Evolutionary conservation across 2,888 invertebrate species (phyloP).

Genomic region (Melieria picta): DNA sequence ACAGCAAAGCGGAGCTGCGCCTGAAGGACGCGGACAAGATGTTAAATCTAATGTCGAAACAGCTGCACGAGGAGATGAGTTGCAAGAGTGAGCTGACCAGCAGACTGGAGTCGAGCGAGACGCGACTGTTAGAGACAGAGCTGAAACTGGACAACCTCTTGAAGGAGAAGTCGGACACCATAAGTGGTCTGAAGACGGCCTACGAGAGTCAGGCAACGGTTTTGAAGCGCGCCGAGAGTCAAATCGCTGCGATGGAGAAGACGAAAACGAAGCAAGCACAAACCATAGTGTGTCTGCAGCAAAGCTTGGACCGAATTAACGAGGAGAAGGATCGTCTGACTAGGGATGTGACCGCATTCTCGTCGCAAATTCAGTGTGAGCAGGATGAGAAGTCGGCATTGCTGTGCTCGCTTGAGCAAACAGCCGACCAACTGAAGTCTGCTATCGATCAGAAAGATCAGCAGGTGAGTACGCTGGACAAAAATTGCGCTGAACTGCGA

Average conservation of each 20-base stretch:
- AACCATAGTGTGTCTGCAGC: slow-evolving; percentile 21
- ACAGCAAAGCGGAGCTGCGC: slow-evolving; percentile 32
- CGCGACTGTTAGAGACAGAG: slow-evolving; percentile 29
- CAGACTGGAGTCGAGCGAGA: slow-evolving; percentile 32
- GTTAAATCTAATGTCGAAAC: slow-evolving; percentile 32
- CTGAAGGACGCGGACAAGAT: slow-evolving; percentile 40
- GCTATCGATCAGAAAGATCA: slow-evolving; percentile 35
- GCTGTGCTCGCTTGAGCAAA: slow-evolving; percentile 42
- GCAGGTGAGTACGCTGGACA: slow-evolving; percentile 27
- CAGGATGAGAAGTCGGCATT: slow-evolving; percentile 42
- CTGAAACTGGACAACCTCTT: slow-evolving; percentile 36
- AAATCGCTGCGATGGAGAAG: slow-evolving; percentile 24
- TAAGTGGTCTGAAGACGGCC: slow-evolving; percentile 32
- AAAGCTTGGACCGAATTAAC: slow-evolving; percentile 22
- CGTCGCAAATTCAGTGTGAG: slow-evolving; percentile 35
- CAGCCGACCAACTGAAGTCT: slow-evolving; percentile 42
- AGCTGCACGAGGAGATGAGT: slow-evolving; percentile 32
- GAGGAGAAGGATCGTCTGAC: slow-evolving; percentile 36
- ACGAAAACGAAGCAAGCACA: slow-evolving; percentile 20
- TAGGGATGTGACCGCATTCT: slow-evolving; percentile 22
- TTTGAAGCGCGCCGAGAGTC: slow-evolving; percentile 15
- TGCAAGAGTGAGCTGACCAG: slow-evolving; percentile 27
- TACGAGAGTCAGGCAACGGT: slow-evolving; percentile 29
- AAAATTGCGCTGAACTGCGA: slow-evolving; percentile 31
- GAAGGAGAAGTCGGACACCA: slow-evolving; percentile 32